phyloP scores from a whole-genome alignment of 1,140 invertebrate species.

The Brachionus asplanchnoidis region DNA sequence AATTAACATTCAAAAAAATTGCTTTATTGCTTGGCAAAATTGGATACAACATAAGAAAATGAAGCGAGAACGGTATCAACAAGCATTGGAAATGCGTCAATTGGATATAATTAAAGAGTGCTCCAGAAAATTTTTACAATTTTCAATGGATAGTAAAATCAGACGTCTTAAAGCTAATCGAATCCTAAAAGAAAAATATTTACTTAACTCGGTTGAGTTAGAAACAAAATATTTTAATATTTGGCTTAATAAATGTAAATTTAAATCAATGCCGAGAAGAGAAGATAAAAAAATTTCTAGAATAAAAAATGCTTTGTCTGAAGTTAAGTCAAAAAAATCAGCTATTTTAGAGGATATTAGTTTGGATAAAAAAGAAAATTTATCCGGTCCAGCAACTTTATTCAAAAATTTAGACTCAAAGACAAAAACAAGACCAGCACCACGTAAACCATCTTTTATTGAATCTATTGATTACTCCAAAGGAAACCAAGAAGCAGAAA shows the following conservation, averaged over 20 bases:
- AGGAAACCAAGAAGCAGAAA: not conserved
- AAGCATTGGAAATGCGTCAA: constrained; percentile 27
- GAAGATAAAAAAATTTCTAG: not conserved
- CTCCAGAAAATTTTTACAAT: constrained; percentile 15
- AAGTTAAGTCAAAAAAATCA: not conserved
- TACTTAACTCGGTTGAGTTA: not conserved
- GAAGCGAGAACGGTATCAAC: not conserved
- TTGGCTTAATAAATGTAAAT: constrained; percentile 35
- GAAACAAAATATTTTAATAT: constrained; percentile 35
- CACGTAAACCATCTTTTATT: constrained; percentile 29
- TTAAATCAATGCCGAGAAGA: not conserved
- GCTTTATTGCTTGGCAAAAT: constrained; percentile 6
- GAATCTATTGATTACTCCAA: constrained; percentile 9
- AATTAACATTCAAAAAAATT: constrained; percentile 33
- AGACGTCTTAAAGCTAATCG: not conserved
- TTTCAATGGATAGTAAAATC: constrained; percentile 29
- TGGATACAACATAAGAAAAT: not conserved
- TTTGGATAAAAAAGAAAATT: not conserved
- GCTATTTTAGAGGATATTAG: not conserved
- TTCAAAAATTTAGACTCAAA: not conserved
- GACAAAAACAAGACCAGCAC: constrained; percentile 2
- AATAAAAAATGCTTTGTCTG: not conserved
- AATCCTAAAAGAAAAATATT: constrained; percentile 20
- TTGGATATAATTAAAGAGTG: constrained; percentile 10
- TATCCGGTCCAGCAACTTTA: not conserved